Conservation (phyloP, 1,140 invertebrate genomes). For the Plectrocnemia conspersa region DNA sequence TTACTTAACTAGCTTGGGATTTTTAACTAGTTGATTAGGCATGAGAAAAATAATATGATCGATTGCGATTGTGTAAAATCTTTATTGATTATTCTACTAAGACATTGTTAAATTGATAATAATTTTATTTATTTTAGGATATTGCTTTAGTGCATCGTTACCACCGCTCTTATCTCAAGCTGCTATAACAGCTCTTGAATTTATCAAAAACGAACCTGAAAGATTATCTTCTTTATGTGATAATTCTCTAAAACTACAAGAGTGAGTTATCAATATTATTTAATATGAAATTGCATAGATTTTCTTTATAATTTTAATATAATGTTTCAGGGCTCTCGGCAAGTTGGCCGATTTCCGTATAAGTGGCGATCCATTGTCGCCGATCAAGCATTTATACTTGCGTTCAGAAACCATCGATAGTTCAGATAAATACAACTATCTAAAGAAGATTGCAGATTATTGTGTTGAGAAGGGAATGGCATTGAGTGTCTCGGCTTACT, state of each 20-base stretch:
- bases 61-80: too few species aligned
- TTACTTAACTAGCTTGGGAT: too few species aligned
- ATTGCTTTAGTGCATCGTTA: conserved; percentile 96
- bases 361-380: conserved; percentile 60
- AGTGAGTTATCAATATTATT: conserved; percentile 35
- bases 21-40: too few species aligned
- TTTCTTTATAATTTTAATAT: background rate
- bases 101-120: conserved; percentile 8
- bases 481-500: conserved; percentile 59
- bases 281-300: conserved; percentile 13
- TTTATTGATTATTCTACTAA: too few species aligned
- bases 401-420: conserved; percentile 47
- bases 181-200: conserved; percentile 72
- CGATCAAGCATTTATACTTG: conserved; percentile 76
- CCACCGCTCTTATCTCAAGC: conserved; percentile 87
- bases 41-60: too few species aligned
- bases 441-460: conserved; percentile 59
- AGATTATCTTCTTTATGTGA: conserved; percentile 57
- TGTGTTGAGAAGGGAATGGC: conserved; percentile 59
- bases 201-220: conserved; percentile 65
- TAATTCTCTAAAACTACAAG: conserved; percentile 53
- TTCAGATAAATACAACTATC: conserved; percentile 51
- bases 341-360: conserved; percentile 54
- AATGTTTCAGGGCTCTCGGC: conserved; percentile 43
- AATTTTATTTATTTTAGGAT: conserved; percentile 53